Percentiles rank a stretch among this genome's conserved stretches.
These are phyloP conservation scores for Neogobius melanostomus DNA, from an alignment of 2,113 vertebrate genomes.

Conservation along the genomic window DNA sequence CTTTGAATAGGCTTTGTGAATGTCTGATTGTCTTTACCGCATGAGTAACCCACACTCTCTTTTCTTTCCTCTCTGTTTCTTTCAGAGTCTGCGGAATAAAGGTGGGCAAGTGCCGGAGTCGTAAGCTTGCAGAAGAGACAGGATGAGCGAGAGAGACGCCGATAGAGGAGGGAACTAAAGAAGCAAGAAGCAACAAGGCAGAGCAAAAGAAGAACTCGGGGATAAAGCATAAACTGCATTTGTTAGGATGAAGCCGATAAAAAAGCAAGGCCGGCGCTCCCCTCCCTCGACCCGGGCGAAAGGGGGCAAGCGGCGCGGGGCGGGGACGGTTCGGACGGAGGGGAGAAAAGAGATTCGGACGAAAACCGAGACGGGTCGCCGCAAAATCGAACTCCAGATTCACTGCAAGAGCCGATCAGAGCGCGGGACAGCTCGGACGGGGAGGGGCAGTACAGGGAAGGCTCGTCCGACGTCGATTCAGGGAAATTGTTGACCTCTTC, in stretches of 20 bases:
- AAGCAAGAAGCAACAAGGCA: conserved; percentile 30
- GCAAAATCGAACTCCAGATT: conserved; percentile 66
- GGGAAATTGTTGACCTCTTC: conserved; percentile 41
- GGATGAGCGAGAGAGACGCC: conserved; percentile 60
- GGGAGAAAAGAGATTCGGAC: conserved; percentile 73
- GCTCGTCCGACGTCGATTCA: conserved; percentile 46
- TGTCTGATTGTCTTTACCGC: conserved; percentile 47
- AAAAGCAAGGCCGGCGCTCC: conserved; percentile 78
- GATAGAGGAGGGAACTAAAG: conserved; percentile 54
- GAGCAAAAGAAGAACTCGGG: conserved; percentile 41
- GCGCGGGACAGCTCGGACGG: conserved; percentile 53
- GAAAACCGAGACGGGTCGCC: conserved; percentile 68
- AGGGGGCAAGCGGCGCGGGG: conserved; percentile 78
- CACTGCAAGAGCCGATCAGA: conserved; percentile 59
- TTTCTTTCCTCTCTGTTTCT: conserved; percentile 32
- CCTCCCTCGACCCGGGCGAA: conserved; percentile 85
- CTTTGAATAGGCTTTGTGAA: conserved; percentile 38
- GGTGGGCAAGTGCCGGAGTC: conserved; percentile 52
- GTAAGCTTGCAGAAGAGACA: conserved; percentile 55
- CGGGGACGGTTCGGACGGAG: conserved; percentile 63
- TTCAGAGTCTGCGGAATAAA: conserved; percentile 63
- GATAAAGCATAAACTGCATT: conserved; percentile 59
- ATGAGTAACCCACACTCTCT: conserved; percentile 42
- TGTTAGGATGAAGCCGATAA: conserved; percentile 85
- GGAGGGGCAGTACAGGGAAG: conserved; percentile 57